Evolutionary conservation across 2,113 vertebrate species (phyloP).

Genomic region (Sinocyclocheilus rhinocerous): DNA sequence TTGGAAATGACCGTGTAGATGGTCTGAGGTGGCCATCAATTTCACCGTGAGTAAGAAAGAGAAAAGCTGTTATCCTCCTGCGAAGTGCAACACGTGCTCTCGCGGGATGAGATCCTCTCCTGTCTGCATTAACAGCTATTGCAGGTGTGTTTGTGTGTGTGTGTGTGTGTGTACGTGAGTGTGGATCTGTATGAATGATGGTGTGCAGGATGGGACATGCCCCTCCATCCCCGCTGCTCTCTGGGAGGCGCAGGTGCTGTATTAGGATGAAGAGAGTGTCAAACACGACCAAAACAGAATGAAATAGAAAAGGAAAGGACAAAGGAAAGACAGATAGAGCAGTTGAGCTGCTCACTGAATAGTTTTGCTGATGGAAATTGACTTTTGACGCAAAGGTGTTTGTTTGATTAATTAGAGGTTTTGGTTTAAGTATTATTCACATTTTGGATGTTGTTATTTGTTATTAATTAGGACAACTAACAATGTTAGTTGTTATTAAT

Average conservation of each 20-base stretch:
- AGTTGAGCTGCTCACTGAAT: background rate
- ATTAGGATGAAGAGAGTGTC: conserved; percentile 38
- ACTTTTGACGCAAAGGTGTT: background rate
- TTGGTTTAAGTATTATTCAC: background rate
- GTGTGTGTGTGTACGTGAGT: conserved; percentile 39
- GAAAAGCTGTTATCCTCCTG: conserved; percentile 36
- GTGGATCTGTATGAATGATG: conserved; percentile 44
- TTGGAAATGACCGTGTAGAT: background rate
- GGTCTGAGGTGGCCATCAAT: conserved; percentile 11
- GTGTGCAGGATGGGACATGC: conserved; percentile 20
- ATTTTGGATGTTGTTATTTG: background rate
- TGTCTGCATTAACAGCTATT: conserved; percentile 25
- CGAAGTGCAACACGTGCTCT: conserved; percentile 25
- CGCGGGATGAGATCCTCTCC: conserved; percentile 36
- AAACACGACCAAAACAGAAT: conserved; percentile 33
- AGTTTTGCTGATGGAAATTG: conserved; percentile 17
- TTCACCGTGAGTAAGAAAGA: conserved; percentile 20
- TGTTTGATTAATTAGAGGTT: background rate
- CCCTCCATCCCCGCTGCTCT: conserved; percentile 3
- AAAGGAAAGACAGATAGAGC: conserved; percentile 20
- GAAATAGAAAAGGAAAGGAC: conserved; percentile 28
- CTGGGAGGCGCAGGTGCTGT: conserved; percentile 29
- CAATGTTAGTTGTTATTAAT: background rate
- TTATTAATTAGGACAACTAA: no score
- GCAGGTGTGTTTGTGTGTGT: conserved; percentile 20